phyloP scores from a whole-genome alignment of 2,888 invertebrate species.

The Keiferia lycopersicella region DNA sequence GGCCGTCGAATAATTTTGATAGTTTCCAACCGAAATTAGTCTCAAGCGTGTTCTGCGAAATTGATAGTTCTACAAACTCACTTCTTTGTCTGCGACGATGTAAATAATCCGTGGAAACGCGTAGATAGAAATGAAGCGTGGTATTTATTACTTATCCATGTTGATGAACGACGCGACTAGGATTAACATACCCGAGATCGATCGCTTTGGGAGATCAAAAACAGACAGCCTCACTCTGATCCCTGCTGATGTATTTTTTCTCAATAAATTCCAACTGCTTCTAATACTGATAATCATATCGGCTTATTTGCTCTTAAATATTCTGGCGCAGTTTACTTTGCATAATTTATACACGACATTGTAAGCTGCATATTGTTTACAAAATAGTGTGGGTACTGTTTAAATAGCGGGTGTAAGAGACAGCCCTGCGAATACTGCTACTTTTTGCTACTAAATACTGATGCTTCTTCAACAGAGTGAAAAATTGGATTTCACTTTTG shows the following conservation, averaged over 20 bases:
- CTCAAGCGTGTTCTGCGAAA: not conserved
- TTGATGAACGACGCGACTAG: constrained; percentile 23
- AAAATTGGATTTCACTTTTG: constrained; percentile 24
- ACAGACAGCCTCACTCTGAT: not conserved
- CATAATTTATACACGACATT: not conserved
- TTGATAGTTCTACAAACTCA: constrained; percentile 10
- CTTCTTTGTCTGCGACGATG: constrained; percentile 1
- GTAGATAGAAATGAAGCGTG: not conserved
- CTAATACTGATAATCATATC: not conserved
- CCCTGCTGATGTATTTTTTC: not conserved
- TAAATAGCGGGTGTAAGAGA: too few relatives aligned
- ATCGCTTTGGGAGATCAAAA: constrained; percentile 7
- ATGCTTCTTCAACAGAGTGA: not conserved
- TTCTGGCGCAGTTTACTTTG: not conserved
- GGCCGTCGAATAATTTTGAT: constrained; percentile 11
- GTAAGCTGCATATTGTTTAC: not conserved
- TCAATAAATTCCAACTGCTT: not conserved
- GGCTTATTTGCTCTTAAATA: not conserved
- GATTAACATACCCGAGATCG: constrained; percentile 16
- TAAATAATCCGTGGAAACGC: not conserved
- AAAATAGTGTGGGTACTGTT: not conserved
- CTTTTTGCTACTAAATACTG: too few relatives aligned
- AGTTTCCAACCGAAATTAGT: not conserved
- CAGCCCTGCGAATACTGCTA: too few relatives aligned
- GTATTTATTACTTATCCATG: constrained; percentile 9